Evolutionary conservation across 2,888 invertebrate genomes (phyloP).

Genomic region (Watsonalla binaria): DNA sequence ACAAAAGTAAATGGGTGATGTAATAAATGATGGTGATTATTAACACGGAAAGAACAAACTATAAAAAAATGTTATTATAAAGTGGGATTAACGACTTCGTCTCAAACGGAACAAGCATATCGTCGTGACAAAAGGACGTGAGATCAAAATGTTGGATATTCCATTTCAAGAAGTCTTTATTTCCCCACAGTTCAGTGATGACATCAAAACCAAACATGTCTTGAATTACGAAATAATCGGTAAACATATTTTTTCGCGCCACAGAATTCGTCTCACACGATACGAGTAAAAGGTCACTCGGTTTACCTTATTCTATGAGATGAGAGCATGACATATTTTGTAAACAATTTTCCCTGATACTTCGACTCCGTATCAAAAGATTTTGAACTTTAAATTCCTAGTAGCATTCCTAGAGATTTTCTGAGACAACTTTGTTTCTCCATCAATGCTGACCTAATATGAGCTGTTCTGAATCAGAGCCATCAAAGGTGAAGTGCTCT

Average conservation of each 20-base stretch:
- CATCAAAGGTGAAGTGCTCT: no score
- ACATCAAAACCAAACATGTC: conserved; percentile 42
- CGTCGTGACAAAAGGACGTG: background rate
- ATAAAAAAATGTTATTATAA: background rate
- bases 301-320: conserved; percentile 31
- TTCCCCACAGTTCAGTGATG: conserved; percentile 28
- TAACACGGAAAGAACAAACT: background rate
- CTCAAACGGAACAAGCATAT: background rate
- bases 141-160: conserved; percentile 3
- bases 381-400: no score
- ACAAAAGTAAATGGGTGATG: conserved; percentile 40
- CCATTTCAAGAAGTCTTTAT: conserved; percentile 12
- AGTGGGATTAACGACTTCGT: background rate
- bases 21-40: conserved; percentile 14
- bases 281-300: conserved; percentile 41
- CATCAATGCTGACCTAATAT: no score
- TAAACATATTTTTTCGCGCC: conserved; percentile 52
- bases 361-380: background rate
- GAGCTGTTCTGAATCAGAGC: no score
- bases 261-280: conserved; percentile 40
- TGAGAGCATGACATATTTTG: conserved; percentile 24
- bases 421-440: no score
- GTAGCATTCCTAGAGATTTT: no score
- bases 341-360: background rate
- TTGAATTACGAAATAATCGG: conserved; percentile 51